These are phyloP conservation scores for Tetraneura akinire DNA, from an alignment of 1,140 invertebrate genomes.

Conservation along the genomic window DNA sequence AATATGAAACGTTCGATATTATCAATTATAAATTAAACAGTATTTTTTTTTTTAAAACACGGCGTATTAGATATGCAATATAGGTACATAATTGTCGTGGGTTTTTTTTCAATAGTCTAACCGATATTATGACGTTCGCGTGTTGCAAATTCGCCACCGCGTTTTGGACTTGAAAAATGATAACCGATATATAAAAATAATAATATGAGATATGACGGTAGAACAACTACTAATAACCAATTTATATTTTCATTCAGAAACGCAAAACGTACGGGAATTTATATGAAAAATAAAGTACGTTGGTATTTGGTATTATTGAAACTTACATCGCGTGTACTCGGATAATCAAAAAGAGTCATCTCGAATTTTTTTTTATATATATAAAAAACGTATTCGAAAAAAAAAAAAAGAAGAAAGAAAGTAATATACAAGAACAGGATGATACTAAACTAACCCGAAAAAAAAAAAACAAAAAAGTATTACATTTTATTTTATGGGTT, in stretches of 20 bases:
- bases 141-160: no score
- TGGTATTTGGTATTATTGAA: background rate
- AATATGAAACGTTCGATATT: no score
- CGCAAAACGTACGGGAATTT: no score
- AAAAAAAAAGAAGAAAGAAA: background rate
- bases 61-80: background rate
- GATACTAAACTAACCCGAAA: background rate
- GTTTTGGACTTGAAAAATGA: no score
- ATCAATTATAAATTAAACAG: background rate
- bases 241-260: no score
- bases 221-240: no score
- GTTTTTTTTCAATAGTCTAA: no score
- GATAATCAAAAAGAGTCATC: background rate
- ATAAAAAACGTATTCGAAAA: background rate
- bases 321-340: no score
- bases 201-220: no score
- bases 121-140: no score
- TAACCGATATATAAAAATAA: no score
- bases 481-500: conserved; percentile 29
- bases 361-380: conserved; percentile 2
- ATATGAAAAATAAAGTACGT: no score
- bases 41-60: background rate
- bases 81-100: background rate
- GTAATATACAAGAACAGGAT: background rate
- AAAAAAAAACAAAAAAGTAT: background rate